A percentile compares a stretch with the other conserved stretches of the same genome.
phyloP scores from a whole-genome alignment of 2,888 invertebrate species.

The Eretmocerus hayati region DNA sequence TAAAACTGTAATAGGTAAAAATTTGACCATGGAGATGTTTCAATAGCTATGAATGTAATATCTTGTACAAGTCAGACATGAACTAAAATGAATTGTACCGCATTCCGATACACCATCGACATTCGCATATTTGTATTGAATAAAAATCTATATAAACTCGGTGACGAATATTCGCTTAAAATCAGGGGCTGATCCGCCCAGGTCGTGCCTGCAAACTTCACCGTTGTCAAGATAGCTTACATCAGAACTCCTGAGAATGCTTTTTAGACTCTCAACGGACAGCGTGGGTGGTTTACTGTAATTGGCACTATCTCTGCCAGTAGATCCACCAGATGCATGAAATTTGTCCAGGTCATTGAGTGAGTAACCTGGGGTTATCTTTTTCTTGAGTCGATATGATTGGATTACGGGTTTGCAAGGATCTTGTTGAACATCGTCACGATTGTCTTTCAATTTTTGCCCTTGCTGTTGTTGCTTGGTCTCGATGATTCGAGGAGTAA shows the following conservation, averaged over 20 bases:
- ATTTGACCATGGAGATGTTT: too few species aligned
- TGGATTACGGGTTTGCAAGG: constrained; percentile 36
- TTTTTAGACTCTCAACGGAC: constrained; percentile 43
- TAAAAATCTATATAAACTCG: constrained; percentile 48
- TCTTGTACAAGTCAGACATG: too few species aligned
- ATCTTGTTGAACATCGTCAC: not conserved
- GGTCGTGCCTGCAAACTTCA: constrained; percentile 41
- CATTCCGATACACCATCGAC: too few species aligned
- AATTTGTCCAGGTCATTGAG: constrained; percentile 45
- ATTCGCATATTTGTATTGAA: too few species aligned
- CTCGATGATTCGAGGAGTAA: constrained; percentile 42
- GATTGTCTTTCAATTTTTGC: constrained; percentile 3
- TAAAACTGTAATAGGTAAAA: too few species aligned
- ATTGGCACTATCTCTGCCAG: not conserved
- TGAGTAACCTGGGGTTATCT: constrained; percentile 40
- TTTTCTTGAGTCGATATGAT: constrained; percentile 35
- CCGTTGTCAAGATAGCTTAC: constrained; percentile 45
- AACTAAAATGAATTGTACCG: too few species aligned
- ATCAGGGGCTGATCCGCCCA: constrained; percentile 51
- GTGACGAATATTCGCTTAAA: constrained; percentile 53
- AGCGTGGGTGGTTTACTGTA: constrained; percentile 28
- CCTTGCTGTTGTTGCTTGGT: too few species aligned
- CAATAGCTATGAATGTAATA: too few species aligned
- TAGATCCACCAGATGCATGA: constrained; percentile 10
- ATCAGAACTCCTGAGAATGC: constrained; percentile 38